Base-by-base conservation (phyloP, 37 sponge, comb jelly and placozoan species). In the Ephydatia muelleri region DNA sequence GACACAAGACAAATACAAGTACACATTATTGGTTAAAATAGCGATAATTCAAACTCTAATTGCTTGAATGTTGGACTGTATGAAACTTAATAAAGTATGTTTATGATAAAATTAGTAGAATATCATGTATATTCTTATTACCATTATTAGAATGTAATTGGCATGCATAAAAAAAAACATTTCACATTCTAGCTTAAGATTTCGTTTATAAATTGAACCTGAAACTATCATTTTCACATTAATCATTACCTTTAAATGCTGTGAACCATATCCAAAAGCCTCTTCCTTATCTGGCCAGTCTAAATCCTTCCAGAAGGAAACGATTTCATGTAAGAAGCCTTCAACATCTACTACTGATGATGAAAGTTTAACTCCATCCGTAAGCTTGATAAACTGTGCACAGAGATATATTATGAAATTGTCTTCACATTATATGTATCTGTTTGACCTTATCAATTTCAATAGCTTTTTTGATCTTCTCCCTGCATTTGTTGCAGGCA, bases 341-440 rank as follows among this genome's bases (percentile, higher is more conserved):
- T 64, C 28, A 2, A 83, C 67, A 68, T 91, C 91, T 3, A 91
- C 87, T 25, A 83, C 91, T 49, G 87, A 86, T 35, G 87, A 70
- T 28, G 91, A 91, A 83, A 75, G 69, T 26, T 3, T 38, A 35
- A 64, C 83, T 2, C 70, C 39, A 43, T 86, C 91, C 11, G 49
- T 67, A 9, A 37, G 35, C 66, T 68, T 23, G 14, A 49, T 48
- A 32, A 77, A 72, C 43, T 78, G 27, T n/a, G 75, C 19, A 25
- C 8, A 11, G 57, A 57, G 16, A n/a, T n/a, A n/a, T n/a, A n/a
- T 22, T 14, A 14, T 21, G 72, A 26, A 71, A 33, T 1, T n/a
- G 12, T 26, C 28, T 34, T 33, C 5, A 71, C 25, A 28, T 29
- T 12, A 30, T 11, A 26, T 8, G 9, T 21, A 33, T 28, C 29